These are phyloP conservation scores for Dermolepida albohirtum DNA, from an alignment of 2,888 invertebrate genomes.

Conservation along the genomic window DNA sequence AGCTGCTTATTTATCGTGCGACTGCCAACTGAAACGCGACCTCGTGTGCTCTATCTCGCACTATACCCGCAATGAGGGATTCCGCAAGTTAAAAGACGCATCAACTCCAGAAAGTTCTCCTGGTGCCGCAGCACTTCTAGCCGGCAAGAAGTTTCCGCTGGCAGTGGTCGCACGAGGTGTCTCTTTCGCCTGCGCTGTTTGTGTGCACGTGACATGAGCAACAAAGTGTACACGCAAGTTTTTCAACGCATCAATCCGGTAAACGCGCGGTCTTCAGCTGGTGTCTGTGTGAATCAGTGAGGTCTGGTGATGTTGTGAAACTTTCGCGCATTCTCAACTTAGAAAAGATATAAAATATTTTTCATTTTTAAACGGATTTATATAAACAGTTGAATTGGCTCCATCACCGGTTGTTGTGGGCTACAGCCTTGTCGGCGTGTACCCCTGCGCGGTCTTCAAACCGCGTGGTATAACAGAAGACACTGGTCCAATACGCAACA, in stretches of 20 bases:
- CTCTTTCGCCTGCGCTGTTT: slow-evolving; percentile 53
- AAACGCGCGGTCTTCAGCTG: slow-evolving; percentile 45
- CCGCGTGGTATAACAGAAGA: slow-evolving; percentile 55
- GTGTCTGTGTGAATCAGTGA: slow-evolving; percentile 50
- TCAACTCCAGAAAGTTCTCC: neutral
- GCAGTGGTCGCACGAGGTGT: slow-evolving; percentile 42
- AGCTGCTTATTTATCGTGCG: slow-evolving; percentile 66
- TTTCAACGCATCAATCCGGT: slow-evolving; percentile 46
- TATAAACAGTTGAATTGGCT: slow-evolving; percentile 64
- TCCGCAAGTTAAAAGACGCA: slow-evolving; percentile 24
- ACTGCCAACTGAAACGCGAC: slow-evolving; percentile 63
- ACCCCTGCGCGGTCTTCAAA: slow-evolving; percentile 69
- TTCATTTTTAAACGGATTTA: slow-evolving; percentile 48
- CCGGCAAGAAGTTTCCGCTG: slow-evolving; percentile 38
- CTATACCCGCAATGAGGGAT: slow-evolving; percentile 49
- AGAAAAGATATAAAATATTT: neutral
- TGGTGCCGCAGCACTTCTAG: slow-evolving; percentile 13
- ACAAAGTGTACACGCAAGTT: slow-evolving; percentile 59
- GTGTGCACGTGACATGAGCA: slow-evolving; percentile 62
- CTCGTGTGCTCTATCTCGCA: slow-evolving; percentile 51
- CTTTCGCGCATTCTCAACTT: slow-evolving; percentile 27
- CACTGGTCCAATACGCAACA: slow-evolving; percentile 51
- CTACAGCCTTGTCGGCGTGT: slow-evolving; percentile 70
- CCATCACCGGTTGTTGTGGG: slow-evolving; percentile 65
- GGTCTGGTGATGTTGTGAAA: slow-evolving; percentile 48